Conservation (phyloP, 2,797 vertebrate genomes). For the Uromys caudimaculatus region DNA sequence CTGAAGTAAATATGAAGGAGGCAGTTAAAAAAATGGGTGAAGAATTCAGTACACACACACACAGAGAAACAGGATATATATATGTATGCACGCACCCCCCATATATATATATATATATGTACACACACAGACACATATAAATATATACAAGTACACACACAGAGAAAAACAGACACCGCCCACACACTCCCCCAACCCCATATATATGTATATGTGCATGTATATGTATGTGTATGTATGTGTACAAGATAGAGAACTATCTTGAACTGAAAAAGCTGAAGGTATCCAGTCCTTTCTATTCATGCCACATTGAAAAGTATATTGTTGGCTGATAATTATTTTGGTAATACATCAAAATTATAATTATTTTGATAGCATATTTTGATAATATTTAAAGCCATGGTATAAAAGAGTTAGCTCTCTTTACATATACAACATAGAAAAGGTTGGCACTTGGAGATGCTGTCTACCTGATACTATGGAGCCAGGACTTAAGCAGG, state of each 20-base stretch:
- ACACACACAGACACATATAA: neutral
- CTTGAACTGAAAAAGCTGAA: neutral
- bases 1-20: constrained; percentile 36
- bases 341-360: neutral
- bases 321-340: neutral
- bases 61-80: too few relatives aligned
- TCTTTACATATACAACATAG: neutral
- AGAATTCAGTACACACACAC: neutral
- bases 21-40: neutral
- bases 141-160: neutral
- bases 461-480: neutral
- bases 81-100: neutral
- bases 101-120: neutral
- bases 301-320: neutral
- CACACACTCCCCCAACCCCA: neutral
- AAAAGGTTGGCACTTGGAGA: neutral
- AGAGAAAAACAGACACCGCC: neutral
- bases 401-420: neutral
- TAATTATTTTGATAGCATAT: neutral
- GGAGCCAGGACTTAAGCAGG: neutral
- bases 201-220: neutral
- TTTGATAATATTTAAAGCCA: neutral
- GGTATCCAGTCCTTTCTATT: neutral
- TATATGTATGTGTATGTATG: neutral
- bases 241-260: neutral